Base-by-base conservation (phyloP, 2,888 invertebrate genomes). In the Psylliodes chrysocephalus region DNA sequence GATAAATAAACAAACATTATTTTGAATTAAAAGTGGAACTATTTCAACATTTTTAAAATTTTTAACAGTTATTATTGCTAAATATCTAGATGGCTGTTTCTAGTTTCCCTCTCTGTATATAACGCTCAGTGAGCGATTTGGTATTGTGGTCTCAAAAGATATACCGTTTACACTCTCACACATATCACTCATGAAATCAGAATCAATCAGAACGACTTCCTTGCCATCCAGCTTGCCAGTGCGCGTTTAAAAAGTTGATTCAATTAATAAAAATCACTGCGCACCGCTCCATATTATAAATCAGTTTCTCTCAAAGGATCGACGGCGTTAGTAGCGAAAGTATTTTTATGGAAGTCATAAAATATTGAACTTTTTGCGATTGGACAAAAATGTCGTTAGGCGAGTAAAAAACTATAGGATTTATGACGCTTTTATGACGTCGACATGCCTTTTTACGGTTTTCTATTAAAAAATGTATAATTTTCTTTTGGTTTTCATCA, bases 201-300 rank as follows among this genome's bases (percentile, higher is more conserved):
- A 60, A 64, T 68, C 63, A 63, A 66, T 66, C 59, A 65, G 55
- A 63, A 14, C 60, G 42, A 64, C 60, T 64, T 63, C 44, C 55
- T 40, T 60, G 49, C 42, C 44, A 25, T 49, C 59, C 47, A 59
- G 54, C 33, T 59, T 47, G 35, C 25, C 30, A 60, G 60, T 61
- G 52, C 59, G 53, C 49, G 42, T 44, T 64, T 61, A 64, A 68
- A 68, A 68, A 68, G 64, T 63, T 19, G 65, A 65, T 63, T 60
- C 67, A 61, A 67, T 67, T 63, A 67, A 67, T 67, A 61, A 67
- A 65, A 69, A 67, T 67, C 65, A 49, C 66, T 56, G 60, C n/a
- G n/a, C 59, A 61, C 60, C 54, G 47, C 60, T 62, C 46, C 61
- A 35, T 64, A 47, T 57, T 61, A 68, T 68, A 68, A 69, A 69